Base-by-base conservation (phyloP, 1,140 invertebrate species). In the Phortica variegata region DNA sequence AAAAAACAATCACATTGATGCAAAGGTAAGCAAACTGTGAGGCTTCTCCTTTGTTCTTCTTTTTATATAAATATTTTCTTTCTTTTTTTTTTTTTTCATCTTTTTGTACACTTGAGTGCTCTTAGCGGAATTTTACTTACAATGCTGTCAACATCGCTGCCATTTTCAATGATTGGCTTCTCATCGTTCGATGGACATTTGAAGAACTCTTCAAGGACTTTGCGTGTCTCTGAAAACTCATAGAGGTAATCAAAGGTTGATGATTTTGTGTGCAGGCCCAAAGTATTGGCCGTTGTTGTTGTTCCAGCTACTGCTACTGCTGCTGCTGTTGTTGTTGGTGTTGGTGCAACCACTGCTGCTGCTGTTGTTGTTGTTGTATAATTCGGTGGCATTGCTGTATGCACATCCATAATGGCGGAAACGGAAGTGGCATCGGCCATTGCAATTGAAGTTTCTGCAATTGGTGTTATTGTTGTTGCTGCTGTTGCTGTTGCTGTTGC, bases 131-230 rank as follows among this genome's bases (percentile, higher is more conserved):
- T 3, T 15, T 1, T 13, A 68, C 66, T 70, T 56, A 76, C 74
- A 54, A 75, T 68, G 52, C 73, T 76, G 48, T 75, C 73, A 26
- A 71, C 61, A 54, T 76, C 73, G 45, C 73, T 75, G 47, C 68
- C 65, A 38, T 75, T 72, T 21, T 73, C 73, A 52, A 75, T 60
- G 29, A 75, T 66, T 47, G 75, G 83, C 51, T 82, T 82, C 72
- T 84, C 82, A 43, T 80, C 79, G 31, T 80, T 78, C 33, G 82
- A 78, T 13, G 87, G 87, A 68, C 88, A 89, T 75, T 89, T 89
- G 79, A 93, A 94, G 78, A 94, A 93, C 79, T 94, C 91, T 75
- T 93, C 90, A n/a, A 94, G 79, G 29, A 93, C 91, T 79, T 93
- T 93, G 47, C 90, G 80, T 31, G 91, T 94, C 77, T 94, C 90